A percentile compares a stretch with the other conserved stretches of the same genome.
These are phyloP conservation scores for Tachysurus vachellii DNA, from an alignment of 2,113 vertebrate species.

Conservation along the genomic window DNA sequence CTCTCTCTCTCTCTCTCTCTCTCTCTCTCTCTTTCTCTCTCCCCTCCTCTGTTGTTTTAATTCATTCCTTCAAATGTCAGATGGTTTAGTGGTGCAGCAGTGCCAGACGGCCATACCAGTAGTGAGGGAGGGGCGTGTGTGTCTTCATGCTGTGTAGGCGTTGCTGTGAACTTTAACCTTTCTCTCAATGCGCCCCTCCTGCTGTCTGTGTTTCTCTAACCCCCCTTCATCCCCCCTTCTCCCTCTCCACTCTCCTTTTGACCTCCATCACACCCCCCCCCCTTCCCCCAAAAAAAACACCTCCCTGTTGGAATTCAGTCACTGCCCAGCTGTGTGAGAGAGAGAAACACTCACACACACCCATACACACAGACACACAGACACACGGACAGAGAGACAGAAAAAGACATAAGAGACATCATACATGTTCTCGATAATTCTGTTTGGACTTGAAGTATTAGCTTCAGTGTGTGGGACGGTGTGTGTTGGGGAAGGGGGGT, in stretches of 20 bases:
- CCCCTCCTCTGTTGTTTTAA: slow-evolving; percentile 40
- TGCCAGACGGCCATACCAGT: slow-evolving; percentile 31
- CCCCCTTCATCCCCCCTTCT: not conserved
- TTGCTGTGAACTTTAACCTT: slow-evolving; percentile 53
- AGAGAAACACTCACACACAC: too few species aligned
- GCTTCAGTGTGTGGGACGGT: not conserved
- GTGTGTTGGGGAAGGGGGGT: slow-evolving; percentile 4
- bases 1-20: not conserved
- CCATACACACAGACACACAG: slow-evolving; percentile 58
- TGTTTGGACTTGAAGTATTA: not conserved
- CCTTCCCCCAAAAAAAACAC: slow-evolving; percentile 30
- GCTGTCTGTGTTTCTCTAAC: not conserved
- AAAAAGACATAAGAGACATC: not conserved
- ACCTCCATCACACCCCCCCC: slow-evolving; percentile 15
- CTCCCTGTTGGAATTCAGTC: slow-evolving; percentile 76
- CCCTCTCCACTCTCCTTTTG: not conserved
- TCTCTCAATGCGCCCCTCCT: slow-evolving; percentile 72
- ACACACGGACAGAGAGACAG: slow-evolving; percentile 18
- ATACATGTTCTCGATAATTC: not conserved
- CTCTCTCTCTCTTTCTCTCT: slow-evolving; percentile 1
- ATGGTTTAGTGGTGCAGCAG: slow-evolving; percentile 37
- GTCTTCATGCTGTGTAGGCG: not conserved
- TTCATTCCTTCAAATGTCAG: slow-evolving; percentile 55
- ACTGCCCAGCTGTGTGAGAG: slow-evolving; percentile 70
- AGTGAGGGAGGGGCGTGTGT: slow-evolving; percentile 34